Base-by-base conservation (phyloP, 2,888 invertebrate species). In the Phalangium opilio region DNA sequence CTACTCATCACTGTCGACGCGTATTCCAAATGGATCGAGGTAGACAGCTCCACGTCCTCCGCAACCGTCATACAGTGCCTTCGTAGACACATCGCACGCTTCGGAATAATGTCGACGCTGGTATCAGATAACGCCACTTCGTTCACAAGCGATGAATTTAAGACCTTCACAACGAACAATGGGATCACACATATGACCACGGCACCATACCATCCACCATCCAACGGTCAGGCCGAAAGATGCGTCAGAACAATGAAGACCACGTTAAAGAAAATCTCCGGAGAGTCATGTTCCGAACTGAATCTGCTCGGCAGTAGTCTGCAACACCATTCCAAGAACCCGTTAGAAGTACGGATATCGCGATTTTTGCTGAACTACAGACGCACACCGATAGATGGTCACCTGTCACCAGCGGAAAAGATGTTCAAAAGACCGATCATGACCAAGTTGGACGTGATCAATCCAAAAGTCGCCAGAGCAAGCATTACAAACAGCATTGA, bases 11-110 rank as follows among this genome's bases (percentile, higher is more conserved):
- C 67, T 5, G 60, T 64, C 3, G 67, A 69, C 51, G 58, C 64
- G 8, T 60, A 58, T 50, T 64, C 65, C 0, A 70, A 68, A 50
- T 70, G 66, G 66, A 59, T 62, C 1, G 67, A 69, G 54, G 60
- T 64, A 7, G 42, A 54, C 3, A 21, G 33, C 1, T 34, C 35
- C 1, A 52, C 52, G 11, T 52, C 57, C 3, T 41, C 58, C 0
- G 41, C 41, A 1, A 32, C 43, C 2, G 58, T 58, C 2, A 55
- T 60, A 15, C 44, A 45, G 7, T 41, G 51, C 1, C 43, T 62
- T 14, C 27, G 51, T 4, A n/a, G 36, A 7, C 3, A 59, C n/a
- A 57, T 63, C 41, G 50, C 58, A 1, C 21, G 45, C 7, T 51
- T 48, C 42, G 61, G 63, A 2, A 32, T 60, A 19, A 61, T 60